These are phyloP conservation scores for Cygnus olor DNA, from an alignment of 2,797 vertebrate species.

Conservation along the genomic window DNA sequence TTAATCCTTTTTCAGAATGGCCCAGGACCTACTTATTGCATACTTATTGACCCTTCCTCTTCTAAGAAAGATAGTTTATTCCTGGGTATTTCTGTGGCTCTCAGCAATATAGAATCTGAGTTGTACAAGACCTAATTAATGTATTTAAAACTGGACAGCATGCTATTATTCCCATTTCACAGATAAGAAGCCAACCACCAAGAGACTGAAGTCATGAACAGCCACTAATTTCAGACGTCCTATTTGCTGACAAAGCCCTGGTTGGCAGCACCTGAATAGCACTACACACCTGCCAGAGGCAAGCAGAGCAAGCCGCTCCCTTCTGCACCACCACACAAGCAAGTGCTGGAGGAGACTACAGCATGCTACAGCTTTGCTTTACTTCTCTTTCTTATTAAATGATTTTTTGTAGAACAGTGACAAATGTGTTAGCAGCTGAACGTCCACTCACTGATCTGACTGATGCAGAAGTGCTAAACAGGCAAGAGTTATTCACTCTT, in stretches of 20 bases:
- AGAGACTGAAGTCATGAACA: not conserved
- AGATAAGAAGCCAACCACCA: not conserved
- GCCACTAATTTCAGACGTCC: not conserved
- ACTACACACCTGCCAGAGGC: not conserved
- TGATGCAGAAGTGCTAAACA: not conserved
- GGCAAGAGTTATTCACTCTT: not conserved
- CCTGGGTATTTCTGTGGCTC: not conserved
- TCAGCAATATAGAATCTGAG: not conserved
- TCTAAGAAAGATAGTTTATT: not conserved
- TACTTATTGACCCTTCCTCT: not conserved
- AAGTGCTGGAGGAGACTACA: not conserved
- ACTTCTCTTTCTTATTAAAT: not conserved
- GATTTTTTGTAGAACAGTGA: not conserved
- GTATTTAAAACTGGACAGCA: not conserved
- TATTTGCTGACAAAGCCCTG: not conserved
- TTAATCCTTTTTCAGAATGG: not conserved
- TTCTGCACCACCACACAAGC: not conserved
- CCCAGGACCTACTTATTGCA: not conserved
- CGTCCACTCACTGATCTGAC: too few species aligned
- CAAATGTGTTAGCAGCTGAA: not conserved
- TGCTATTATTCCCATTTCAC: not conserved
- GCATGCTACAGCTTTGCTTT: not conserved
- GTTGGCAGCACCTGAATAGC: not conserved
- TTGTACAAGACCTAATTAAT: not conserved
- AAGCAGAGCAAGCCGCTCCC: not conserved